Evolutionary conservation across 2,797 vertebrate species (phyloP).

Genomic region (Neosalanx taihuensis): DNA sequence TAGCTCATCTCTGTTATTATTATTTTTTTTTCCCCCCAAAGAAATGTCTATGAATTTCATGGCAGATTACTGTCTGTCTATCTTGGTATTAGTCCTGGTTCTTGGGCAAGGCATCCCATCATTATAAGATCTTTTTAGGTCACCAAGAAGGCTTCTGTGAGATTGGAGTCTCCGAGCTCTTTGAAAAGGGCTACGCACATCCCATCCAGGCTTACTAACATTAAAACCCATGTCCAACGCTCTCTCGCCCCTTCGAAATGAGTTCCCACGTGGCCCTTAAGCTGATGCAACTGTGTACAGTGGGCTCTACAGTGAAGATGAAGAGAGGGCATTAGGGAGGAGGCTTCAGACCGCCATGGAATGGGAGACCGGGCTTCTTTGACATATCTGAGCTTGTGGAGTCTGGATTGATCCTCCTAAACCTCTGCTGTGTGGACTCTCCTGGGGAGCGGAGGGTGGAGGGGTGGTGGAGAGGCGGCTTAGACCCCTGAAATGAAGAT

Average conservation of each 20-base stretch:
- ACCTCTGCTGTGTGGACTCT: neutral
- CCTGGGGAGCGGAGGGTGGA: neutral
- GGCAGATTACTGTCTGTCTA: slow-evolving; percentile 16
- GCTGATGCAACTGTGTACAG: neutral
- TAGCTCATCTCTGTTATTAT: slow-evolving; percentile 6
- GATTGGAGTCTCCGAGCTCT: slow-evolving; percentile 5
- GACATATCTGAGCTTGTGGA: neutral
- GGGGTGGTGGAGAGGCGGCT: no score
- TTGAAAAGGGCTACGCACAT: neutral
- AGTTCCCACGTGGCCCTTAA: neutral
- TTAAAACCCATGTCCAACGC: slow-evolving; percentile 13
- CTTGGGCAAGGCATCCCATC: slow-evolving; percentile 6
- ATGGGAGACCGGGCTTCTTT: neutral
- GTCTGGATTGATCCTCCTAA: slow-evolving; percentile 3
- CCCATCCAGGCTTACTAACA: slow-evolving; percentile 10
- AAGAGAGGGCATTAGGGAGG: neutral
- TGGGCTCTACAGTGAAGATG: neutral
- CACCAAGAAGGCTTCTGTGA: neutral
- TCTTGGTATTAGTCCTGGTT: slow-evolving; percentile 1
- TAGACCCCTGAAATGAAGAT: slow-evolving; percentile 15
- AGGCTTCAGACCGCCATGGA: neutral
- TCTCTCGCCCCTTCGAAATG: neutral
- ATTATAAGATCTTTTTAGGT: slow-evolving; percentile 7
- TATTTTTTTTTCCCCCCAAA: neutral
- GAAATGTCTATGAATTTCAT: slow-evolving; percentile 18